These are phyloP conservation scores for Cyclina sinensis DNA, from an alignment of 1,140 invertebrate species.

Conservation along the genomic window DNA sequence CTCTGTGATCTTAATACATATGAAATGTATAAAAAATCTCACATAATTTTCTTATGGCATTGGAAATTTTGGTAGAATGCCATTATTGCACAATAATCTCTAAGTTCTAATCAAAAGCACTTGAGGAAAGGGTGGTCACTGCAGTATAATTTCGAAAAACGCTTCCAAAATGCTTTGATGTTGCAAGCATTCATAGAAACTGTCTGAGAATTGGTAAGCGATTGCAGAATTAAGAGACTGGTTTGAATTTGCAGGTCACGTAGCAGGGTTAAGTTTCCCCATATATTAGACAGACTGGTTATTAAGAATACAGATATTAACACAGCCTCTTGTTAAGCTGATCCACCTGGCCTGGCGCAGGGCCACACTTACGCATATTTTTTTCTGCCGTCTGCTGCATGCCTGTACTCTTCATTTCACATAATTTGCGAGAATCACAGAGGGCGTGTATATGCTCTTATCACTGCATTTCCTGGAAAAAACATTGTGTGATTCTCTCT, in stretches of 20 bases:
- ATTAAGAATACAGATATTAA: slow-evolving; percentile 28
- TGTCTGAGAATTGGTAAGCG: slow-evolving; percentile 46
- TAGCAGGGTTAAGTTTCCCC: slow-evolving; percentile 55
- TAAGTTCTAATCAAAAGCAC: slow-evolving; percentile 45
- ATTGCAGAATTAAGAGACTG: slow-evolving; percentile 51
- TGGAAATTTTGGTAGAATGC: slow-evolving; percentile 47
- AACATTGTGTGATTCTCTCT: not conserved
- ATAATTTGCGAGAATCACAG: slow-evolving; percentile 38
- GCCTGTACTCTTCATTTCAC: slow-evolving; percentile 6
- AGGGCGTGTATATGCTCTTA: slow-evolving; percentile 23
- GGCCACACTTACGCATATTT: slow-evolving; percentile 51
- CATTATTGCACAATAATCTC: slow-evolving; percentile 63
- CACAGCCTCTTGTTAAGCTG: slow-evolving; percentile 45
- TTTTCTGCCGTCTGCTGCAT: slow-evolving; percentile 31
- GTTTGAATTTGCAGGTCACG: slow-evolving; percentile 63
- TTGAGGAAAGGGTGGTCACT: slow-evolving; percentile 62
- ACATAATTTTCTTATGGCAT: slow-evolving; percentile 40
- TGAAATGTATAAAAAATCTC: slow-evolving; percentile 53
- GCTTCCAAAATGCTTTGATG: slow-evolving; percentile 56
- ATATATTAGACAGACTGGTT: slow-evolving; percentile 36
- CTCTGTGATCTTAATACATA: slow-evolving; percentile 48
- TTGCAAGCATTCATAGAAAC: slow-evolving; percentile 51
- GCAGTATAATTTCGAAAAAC: slow-evolving; percentile 49
- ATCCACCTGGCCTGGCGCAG: slow-evolving; percentile 62
- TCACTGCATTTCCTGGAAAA: slow-evolving; percentile 50